Conservation (phyloP, 2,113 vertebrate species). For the Leptosomus discolor region DNA sequence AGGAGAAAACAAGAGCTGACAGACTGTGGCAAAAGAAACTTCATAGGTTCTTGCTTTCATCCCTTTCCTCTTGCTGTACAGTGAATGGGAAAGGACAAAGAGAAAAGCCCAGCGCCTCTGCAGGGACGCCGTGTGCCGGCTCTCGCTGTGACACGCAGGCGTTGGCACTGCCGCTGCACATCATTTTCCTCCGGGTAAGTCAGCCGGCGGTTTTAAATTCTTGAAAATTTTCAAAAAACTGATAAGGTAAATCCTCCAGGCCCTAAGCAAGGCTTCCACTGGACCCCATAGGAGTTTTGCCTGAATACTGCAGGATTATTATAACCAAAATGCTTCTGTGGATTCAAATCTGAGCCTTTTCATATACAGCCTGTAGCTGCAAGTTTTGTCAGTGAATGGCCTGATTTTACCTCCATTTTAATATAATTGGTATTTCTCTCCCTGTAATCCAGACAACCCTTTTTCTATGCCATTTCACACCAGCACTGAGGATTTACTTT, state of each 20-base stretch:
- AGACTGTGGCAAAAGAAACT: not conserved
- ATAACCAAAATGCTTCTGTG: not conserved
- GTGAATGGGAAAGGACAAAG: not conserved
- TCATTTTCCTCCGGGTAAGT: fast-evolving
- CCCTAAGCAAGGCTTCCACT: not conserved
- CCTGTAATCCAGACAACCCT: not conserved
- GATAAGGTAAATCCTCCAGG: not conserved
- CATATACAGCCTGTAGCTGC: not conserved
- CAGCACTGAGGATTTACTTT: not conserved
- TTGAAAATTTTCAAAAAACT: not conserved
- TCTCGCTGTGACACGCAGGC: fast-evolving
- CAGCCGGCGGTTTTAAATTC: not conserved
- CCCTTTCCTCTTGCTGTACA: not conserved
- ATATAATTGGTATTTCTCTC: not conserved
- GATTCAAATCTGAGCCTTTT: not conserved
- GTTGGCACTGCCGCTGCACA: fast-evolving
- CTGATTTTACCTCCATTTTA: not conserved
- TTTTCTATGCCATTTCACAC: not conserved
- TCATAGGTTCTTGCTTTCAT: not conserved
- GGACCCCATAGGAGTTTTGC: not conserved
- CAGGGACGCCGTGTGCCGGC: fast-evolving
- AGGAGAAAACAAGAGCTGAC: not conserved
- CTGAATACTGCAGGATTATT: not conserved
- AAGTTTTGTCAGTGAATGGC: not conserved
- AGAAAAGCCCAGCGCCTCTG: not conserved